phyloP scores from a whole-genome alignment of 2,888 invertebrate species.

The Drosophila falleni region DNA sequence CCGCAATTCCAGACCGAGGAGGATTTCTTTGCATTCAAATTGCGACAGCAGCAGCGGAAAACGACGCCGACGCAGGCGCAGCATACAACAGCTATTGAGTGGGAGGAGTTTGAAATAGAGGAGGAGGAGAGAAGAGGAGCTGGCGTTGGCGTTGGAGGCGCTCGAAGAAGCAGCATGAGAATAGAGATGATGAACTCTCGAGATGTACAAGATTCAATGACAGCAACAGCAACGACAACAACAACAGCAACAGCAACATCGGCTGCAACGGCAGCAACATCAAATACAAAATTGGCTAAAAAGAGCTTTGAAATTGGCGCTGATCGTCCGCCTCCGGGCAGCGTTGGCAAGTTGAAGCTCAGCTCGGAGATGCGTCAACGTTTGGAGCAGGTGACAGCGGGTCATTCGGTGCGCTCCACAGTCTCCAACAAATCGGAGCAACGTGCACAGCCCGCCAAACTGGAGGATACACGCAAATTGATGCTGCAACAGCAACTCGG shows the following conservation, averaged over 20 bases:
- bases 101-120: constrained; percentile 94
- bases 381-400: constrained; percentile 94
- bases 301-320: constrained; percentile 93
- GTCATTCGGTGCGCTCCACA: constrained; percentile 93
- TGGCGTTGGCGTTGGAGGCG: not conserved
- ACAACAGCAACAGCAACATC: constrained; percentile 27
- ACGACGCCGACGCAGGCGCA: constrained; percentile 91
- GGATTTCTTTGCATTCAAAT: constrained; percentile 94
- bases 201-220: constrained; percentile 28
- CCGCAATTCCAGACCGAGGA: constrained; percentile 91
- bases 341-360: constrained; percentile 95
- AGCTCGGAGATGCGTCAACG: constrained; percentile 97
- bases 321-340: constrained; percentile 93
- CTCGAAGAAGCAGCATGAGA: constrained; percentile 44
- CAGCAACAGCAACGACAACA: constrained; percentile 8
- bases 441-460: constrained; percentile 91
- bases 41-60: constrained; percentile 92
- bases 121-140: not conserved
- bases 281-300: constrained; percentile 71
- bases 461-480: constrained; percentile 94
- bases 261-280: constrained; percentile 27
- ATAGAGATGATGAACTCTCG: constrained; percentile 72
- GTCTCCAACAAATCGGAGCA: constrained; percentile 90
- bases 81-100: constrained; percentile 88
- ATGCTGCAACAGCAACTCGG: constrained; percentile 94